Percentiles rank a stretch among this genome's conserved stretches.
Evolutionary conservation across 2,113 vertebrate genomes (phyloP).

Genomic region (Bos javanicus): DNA sequence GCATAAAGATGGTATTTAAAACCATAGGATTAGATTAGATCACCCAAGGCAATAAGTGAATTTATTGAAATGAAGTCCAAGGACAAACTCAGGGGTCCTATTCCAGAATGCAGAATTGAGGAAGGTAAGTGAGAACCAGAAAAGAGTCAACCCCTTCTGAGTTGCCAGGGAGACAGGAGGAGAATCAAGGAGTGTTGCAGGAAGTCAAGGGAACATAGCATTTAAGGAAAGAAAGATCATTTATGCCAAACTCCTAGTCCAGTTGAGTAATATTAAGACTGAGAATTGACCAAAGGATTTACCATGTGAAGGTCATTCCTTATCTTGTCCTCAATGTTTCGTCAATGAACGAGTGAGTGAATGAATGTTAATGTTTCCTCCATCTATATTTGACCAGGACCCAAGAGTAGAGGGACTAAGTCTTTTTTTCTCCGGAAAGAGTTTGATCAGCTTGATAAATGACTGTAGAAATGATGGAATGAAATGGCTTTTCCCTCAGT

Average conservation of each 20-base stretch:
- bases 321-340: background rate
- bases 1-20: background rate
- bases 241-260: background rate
- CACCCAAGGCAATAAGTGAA: background rate
- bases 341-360: background rate
- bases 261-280: background rate
- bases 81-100: background rate
- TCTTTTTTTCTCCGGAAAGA: background rate
- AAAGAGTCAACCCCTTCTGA: background rate
- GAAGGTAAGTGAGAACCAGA: background rate
- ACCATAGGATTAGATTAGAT: background rate
- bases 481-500: background rate
- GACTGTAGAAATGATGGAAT: background rate
- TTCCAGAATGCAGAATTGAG: background rate
- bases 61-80: background rate
- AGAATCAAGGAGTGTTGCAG: background rate
- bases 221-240: background rate
- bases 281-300: background rate
- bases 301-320: background rate
- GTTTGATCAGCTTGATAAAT: background rate
- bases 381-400: background rate
- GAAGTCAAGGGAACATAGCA: background rate
- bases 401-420: background rate
- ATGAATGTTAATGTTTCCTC: background rate
- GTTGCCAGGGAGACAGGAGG: background rate